Base-by-base conservation (phyloP, 2,113 vertebrate genomes). In the Xiphophorus hellerii region DNA sequence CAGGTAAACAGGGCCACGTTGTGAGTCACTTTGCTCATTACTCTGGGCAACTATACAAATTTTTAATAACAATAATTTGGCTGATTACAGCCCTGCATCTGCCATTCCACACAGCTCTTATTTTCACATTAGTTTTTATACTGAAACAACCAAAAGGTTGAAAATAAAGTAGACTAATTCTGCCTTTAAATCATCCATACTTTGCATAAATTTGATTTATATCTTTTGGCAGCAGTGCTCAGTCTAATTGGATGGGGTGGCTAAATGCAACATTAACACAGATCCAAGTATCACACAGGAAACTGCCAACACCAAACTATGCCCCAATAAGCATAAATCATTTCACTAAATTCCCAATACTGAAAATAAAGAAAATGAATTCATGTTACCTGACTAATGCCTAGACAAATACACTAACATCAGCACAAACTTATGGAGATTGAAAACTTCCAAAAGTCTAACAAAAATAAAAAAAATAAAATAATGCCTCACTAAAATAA, bases 11-110 rank as follows among this genome's bases (percentile, higher is more conserved):
- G 68, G 62, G 77, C 69, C 77, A 80, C 2, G 0, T 67, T 37
- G 74, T 83, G 86, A 90, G 61, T 86, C 88, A 82, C 60, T 64
- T 69, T 77, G 11, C 82, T 85, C 72, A 61, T 69, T 73, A 76
- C 25, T 64, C 31, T 66, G 62, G 77, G 71, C 75, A 62, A 27
- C 22, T 77, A 62, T 25, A 80, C 75, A 82, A 61, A 77, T 84
- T 74, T 15, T 37, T 70, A 61, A 70, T 58, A 54, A 63, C 48
- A 70, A 42, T 83, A 77, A 79, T 79, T 66, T 64, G 39, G 69
- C 68, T 61, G 54, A 54, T 73, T 61, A 0, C 14, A 71, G 71
- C 66, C 71, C 63, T 67, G 14, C 48, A 48, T 71, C 29, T 27
- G 11, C 64, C 5, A 66, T 64, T 15, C 20, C 33, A 29, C 4